Conservation (phyloP, 1,140 invertebrate species). For the Melanaphis sacchari region DNA sequence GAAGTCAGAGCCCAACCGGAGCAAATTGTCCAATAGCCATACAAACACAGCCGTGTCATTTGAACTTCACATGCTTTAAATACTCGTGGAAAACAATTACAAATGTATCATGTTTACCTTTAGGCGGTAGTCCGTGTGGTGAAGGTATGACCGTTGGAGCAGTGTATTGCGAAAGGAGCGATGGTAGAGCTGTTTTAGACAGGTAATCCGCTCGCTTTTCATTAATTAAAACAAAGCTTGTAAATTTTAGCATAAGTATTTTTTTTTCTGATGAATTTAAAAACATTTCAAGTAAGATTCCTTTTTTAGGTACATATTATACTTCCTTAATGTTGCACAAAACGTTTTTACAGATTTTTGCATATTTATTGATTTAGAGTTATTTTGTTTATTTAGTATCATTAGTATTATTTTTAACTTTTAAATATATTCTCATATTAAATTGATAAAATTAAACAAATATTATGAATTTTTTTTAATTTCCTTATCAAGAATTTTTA, state of each 20-base stretch:
- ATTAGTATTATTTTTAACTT: no score
- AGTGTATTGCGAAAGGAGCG: conserved; percentile 68
- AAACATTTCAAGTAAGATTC: neutral
- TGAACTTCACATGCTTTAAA: conserved; percentile 66
- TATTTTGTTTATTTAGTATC: no score
- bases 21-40: conserved; percentile 68
- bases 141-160: conserved; percentile 69
- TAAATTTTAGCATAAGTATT: neutral
- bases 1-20: conserved; percentile 65
- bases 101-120: conserved; percentile 68
- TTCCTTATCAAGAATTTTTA: no score
- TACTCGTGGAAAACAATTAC: conserved; percentile 70
- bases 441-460: no score
- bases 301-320: neutral
- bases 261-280: neutral
- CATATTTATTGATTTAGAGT: no score
- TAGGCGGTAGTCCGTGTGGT: conserved; percentile 71
- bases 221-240: neutral
- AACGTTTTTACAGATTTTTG: no score
- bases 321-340: neutral
- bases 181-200: conserved; percentile 69
- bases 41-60: conserved; percentile 68
- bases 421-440: no score
- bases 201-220: conserved; percentile 60
- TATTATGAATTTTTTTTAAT: no score